These are phyloP conservation scores for Nemurella pictetii DNA, from an alignment of 2,888 invertebrate genomes.

Conservation along the genomic window DNA sequence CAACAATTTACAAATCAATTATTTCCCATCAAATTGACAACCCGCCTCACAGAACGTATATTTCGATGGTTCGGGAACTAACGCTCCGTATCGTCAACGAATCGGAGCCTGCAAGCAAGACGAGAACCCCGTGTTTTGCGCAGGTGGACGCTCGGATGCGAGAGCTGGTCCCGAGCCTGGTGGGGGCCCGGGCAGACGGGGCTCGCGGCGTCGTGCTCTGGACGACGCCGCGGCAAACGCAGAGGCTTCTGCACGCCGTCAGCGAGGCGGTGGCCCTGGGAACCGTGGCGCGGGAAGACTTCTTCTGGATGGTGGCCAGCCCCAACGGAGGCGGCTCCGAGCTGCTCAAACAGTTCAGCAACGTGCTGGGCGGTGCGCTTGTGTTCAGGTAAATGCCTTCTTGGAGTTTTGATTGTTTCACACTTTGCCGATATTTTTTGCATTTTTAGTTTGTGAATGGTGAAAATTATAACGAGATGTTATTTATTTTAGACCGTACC, in stretches of 20 bases:
- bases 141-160: conserved; percentile 19
- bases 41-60: no score
- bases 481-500: conserved; percentile 41
- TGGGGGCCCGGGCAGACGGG: conserved; percentile 42
- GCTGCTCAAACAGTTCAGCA: conserved; percentile 39
- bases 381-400: conserved; percentile 40
- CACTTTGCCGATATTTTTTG: no score
- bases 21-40: no score
- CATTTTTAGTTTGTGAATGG: not conserved
- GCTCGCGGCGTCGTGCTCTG: conserved; percentile 45
- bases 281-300: conserved; percentile 39
- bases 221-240: conserved; percentile 41
- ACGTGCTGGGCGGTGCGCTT: conserved; percentile 41
- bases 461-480: no score
- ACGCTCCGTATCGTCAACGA: no score
- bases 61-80: no score
- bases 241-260: conserved; percentile 42
- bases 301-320: conserved; percentile 43
- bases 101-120: no score
- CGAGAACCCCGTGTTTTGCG: no score
- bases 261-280: conserved; percentile 41
- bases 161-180: conserved; percentile 42
- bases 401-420: no score
- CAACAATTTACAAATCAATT: no score
- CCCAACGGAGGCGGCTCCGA: conserved; percentile 35